Base-by-base conservation (phyloP, 2,888 invertebrate species). In the Hemithea aestivaria region DNA sequence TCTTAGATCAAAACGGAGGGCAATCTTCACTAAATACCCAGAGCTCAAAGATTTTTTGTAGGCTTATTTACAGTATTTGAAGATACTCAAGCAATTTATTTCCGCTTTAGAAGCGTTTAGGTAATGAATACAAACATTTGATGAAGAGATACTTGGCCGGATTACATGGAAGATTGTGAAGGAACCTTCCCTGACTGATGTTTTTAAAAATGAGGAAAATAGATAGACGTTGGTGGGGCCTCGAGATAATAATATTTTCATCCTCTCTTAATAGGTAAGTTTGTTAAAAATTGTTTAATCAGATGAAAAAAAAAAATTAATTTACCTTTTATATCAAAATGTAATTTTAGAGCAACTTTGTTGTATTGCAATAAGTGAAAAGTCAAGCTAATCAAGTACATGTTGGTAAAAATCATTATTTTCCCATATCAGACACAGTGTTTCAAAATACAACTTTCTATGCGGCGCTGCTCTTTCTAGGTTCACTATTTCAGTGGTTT, bases 81-180 rank as follows among this genome's bases (percentile, higher is more conserved):
- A 46, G 36, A 37, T 42, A 36, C 33, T 37, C 29, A 21, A 32
- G 46, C 46, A 51, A 51, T 56, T 54, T 51, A 50, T 50, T 48
- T 53, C 37, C 46, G 42, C 50, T 53, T 48, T 51, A 38, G 41
- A 24, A 52, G 45, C 48, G 48, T 51, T 56, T 50, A 16, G 16
- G 16, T 16, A 56, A 56, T 54, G 50, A 48, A 51, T 49, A 37
- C 50, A 58, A 58, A 56, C 45, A 56, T 58, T 58, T 56, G 51
- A 53, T 55, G 47, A 49, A 32, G 28, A 42, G 40, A 45, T 45
- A 41, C 45, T 45, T 33, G 34, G 27, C 30, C 21, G 32, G 45
- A 50, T 48, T 40, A 42, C 38, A 34, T 35, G 11, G 21, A 38
- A 43, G 24, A 38, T 27, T 20, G 29, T 33, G 34, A 45, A 38